Evolutionary conservation across 2,888 invertebrate genomes (phyloP).

Genomic region (Diaprepes abbreviatus): DNA sequence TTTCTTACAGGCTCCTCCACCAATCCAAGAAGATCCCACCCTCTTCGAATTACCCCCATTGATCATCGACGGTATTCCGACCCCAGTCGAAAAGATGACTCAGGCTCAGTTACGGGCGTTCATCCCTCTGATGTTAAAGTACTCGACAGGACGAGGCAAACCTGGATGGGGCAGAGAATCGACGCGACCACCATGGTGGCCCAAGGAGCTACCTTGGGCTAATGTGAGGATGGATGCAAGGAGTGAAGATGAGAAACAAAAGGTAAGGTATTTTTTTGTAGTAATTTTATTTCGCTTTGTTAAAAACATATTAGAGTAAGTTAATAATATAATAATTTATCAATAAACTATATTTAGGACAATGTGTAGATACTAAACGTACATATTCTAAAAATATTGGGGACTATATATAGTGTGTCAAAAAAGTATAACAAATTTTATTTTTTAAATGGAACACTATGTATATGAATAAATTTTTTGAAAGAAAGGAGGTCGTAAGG

Average conservation of each 20-base stretch:
- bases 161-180: slow-evolving; percentile 98
- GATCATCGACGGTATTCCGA: slow-evolving; percentile 97
- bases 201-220: slow-evolving; percentile 97
- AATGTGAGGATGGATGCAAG: slow-evolving; percentile 98
- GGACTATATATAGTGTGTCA: too few relatives aligned
- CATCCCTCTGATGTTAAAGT: slow-evolving; percentile 97
- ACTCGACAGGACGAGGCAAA: slow-evolving; percentile 96
- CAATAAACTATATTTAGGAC: too few relatives aligned
- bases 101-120: slow-evolving; percentile 97
- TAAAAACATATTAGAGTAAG: too few relatives aligned
- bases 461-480: too few relatives aligned
- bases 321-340: background rate
- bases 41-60: slow-evolving; percentile 96
- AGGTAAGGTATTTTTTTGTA: slow-evolving; percentile 72
- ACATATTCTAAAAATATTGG: too few relatives aligned
- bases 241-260: slow-evolving; percentile 96
- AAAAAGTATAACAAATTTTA: too few relatives aligned
- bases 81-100: slow-evolving; percentile 99
- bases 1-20: slow-evolving; percentile 80
- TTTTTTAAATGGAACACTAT: too few relatives aligned
- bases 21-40: slow-evolving; percentile 89
- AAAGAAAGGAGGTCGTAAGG: too few relatives aligned
- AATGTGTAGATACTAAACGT: too few relatives aligned
- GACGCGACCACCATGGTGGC: slow-evolving; percentile 98
- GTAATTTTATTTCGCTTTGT: background rate